These are phyloP conservation scores for Epiblema foenella DNA, from an alignment of 2,888 invertebrate species.

Conservation along the genomic window DNA sequence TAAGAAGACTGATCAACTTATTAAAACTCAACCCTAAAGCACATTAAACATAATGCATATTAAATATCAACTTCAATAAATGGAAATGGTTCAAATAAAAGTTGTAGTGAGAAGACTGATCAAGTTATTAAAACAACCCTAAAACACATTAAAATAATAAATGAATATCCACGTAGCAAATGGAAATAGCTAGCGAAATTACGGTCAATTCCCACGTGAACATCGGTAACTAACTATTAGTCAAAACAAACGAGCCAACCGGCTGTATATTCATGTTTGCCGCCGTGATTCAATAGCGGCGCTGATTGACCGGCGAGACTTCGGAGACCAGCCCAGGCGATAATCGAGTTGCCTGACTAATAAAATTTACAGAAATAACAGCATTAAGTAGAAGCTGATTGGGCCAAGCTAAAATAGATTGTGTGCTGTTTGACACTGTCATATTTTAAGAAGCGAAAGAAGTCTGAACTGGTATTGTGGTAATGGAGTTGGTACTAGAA, in stretches of 20 bases:
- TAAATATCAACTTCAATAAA: too few relatives aligned
- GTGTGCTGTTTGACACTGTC: constrained; percentile 3
- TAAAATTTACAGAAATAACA: constrained; percentile 31
- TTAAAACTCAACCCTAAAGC: too few relatives aligned
- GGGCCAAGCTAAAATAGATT: constrained; percentile 25
- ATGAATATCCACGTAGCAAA: too few relatives aligned
- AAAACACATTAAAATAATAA: too few relatives aligned
- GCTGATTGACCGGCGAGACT: constrained; percentile 32
- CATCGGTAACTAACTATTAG: constrained; percentile 13
- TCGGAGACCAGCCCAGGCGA: constrained; percentile 19
- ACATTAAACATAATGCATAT: too few relatives aligned
- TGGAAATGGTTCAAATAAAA: too few relatives aligned
- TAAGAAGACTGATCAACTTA: too few relatives aligned
- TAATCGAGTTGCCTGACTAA: constrained; percentile 22
- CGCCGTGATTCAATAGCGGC: constrained; percentile 24
- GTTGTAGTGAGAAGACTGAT: too few relatives aligned
- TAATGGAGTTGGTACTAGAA: too few relatives aligned
- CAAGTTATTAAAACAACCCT: too few relatives aligned
- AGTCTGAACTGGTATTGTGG: not conserved
- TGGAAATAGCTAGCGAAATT: too few relatives aligned
- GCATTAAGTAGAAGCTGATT: constrained; percentile 35
- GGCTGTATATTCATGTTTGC: constrained; percentile 9
- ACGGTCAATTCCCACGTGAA: not conserved
- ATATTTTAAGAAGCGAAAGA: not conserved
- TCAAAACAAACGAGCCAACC: not conserved